Percentiles rank a stretch among this genome's conserved stretches.
phyloP scores from a whole-genome alignment of 2,797 vertebrate genomes.

The Chloroceryle amazona region DNA sequence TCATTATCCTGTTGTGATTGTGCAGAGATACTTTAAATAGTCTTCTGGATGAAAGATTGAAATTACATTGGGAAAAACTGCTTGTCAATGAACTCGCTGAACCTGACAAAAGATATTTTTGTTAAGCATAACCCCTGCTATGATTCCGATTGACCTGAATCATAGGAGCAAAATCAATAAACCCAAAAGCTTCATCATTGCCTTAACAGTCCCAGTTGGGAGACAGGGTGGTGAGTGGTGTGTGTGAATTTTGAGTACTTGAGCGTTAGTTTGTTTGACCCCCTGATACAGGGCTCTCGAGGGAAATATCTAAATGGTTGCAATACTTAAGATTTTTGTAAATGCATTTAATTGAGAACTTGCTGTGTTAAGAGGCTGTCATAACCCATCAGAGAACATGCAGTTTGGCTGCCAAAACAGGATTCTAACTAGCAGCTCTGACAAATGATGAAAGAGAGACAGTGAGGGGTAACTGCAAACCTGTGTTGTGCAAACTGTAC shows the following conservation, averaged over 20 bases:
- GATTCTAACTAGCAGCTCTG: background rate
- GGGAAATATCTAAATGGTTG: background rate
- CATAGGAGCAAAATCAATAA: background rate
- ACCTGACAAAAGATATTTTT: background rate
- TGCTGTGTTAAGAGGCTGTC: background rate
- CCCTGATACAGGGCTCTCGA: accelerated
- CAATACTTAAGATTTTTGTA: background rate
- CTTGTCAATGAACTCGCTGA: background rate
- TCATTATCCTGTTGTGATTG: background rate
- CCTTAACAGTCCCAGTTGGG: background rate
- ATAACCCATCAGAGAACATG: background rate
- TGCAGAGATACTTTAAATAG: accelerated
- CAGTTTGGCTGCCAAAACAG: background rate
- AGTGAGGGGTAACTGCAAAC: background rate
- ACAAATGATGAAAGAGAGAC: background rate
- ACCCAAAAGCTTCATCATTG: accelerated
- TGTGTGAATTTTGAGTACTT: background rate
- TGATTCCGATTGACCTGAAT: background rate
- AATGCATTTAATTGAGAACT: slow-evolving; percentile 1
- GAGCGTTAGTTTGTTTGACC: background rate
- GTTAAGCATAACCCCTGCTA: background rate
- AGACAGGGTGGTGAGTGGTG: background rate
- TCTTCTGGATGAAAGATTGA: background rate
- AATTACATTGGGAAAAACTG: background rate
- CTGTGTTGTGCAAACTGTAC: background rate